Base-by-base conservation (phyloP, 1,140 invertebrate genomes). In the Subanguina moxae region DNA sequence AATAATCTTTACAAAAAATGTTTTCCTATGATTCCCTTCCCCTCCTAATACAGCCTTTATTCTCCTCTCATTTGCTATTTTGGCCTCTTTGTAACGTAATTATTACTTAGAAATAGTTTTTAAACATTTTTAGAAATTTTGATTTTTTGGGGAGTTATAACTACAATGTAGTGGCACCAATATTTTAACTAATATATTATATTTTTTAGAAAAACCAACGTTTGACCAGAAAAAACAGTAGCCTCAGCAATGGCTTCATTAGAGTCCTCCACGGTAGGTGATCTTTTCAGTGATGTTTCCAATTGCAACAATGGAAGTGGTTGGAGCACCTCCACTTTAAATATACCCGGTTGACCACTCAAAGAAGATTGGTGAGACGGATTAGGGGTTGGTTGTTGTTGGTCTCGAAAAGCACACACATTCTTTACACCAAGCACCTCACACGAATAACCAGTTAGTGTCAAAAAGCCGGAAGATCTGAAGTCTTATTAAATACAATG, bases 161-260 rank as follows among this genome's bases (percentile, higher is more conserved):
- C n/a, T n/a, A n/a, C n/a, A n/a, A n/a, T n/a, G n/a, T n/a, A n/a
- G n/a, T n/a, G n/a, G n/a, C n/a, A n/a, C n/a, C n/a, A n/a, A n/a
- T n/a, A n/a, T n/a, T n/a, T n/a, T n/a, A n/a, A n/a, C n/a, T n/a
- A n/a, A n/a, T n/a, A n/a, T n/a, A n/a, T 8, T 15, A 52, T 52
- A 8, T 19, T 62, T 3, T 28, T 5, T 30, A 62, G 23, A 65
- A 52, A 21, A 52, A 52, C 48, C 65, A 15, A 80, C 73, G 65
- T 81, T 68, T 81, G 79, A 19, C 79, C 79, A 19, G 75, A 76
- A 45, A 78, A 81, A 1, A 81, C 72, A n/a, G 67, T 78, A 27
- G 69, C 57, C 67, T 82, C 80, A 13, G 80, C 79, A 0, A 73
- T 67, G 64, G 76, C 38, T 57, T 70, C 46, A 62, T 63, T 64